Evolutionary conservation across 1,140 invertebrate genomes (phyloP).

Genomic region (Philotrypesis tridentata): DNA sequence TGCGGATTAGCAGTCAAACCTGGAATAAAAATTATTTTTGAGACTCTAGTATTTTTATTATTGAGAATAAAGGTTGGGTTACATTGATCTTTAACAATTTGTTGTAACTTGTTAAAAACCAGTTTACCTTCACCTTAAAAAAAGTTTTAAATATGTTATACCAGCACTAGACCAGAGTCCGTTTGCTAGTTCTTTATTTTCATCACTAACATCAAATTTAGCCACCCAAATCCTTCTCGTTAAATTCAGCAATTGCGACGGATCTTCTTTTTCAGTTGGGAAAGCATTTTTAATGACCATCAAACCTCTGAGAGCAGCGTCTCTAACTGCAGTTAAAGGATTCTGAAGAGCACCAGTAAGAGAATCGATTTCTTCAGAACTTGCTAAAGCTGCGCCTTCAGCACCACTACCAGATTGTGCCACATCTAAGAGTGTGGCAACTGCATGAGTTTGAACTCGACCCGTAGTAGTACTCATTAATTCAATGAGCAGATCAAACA

Average conservation of each 20-base stretch:
- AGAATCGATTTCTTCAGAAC: conserved; percentile 82
- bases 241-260: conserved; percentile 77
- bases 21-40: conserved; percentile 47
- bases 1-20: conserved; percentile 75
- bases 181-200: conserved; percentile 81
- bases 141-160: conserved; percentile 37
- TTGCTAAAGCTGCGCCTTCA: conserved; percentile 77
- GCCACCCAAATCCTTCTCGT: conserved; percentile 85
- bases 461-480: conserved; percentile 83
- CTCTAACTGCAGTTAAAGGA: conserved; percentile 81
- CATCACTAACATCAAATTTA: conserved; percentile 81
- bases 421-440: conserved; percentile 84
- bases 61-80: too few species aligned
- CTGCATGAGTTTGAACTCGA: conserved; percentile 84
- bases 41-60: background rate
- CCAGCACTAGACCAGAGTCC: conserved; percentile 78
- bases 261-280: conserved; percentile 78
- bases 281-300: conserved; percentile 79
- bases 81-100: too few species aligned
- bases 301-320: conserved; percentile 85
- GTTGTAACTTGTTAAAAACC: too few species aligned
- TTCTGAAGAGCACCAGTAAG: conserved; percentile 86
- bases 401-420: conserved; percentile 81
- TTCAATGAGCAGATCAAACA: conserved; percentile 87
- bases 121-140: background rate